These are phyloP conservation scores for Furcifer pardalis DNA, from an alignment of 2,797 vertebrate species.

Conservation along the genomic window DNA sequence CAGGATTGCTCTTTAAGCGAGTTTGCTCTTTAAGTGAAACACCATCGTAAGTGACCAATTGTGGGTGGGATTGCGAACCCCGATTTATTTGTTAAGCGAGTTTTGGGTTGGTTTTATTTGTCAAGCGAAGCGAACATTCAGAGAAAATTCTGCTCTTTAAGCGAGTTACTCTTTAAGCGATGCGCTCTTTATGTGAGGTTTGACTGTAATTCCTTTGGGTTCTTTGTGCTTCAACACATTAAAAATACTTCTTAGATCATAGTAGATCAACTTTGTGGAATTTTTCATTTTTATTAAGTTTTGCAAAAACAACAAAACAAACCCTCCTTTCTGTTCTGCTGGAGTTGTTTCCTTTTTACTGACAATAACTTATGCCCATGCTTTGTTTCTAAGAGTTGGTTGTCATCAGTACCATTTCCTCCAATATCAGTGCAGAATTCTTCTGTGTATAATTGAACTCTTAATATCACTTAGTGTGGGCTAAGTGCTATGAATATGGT, in stretches of 20 bases:
- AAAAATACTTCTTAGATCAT: neutral
- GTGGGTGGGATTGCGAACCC: too few species aligned
- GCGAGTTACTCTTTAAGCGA: too few species aligned
- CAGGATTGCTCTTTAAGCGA: too few species aligned
- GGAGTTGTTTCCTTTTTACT: neutral
- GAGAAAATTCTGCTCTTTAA: too few species aligned
- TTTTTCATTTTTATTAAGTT: neutral
- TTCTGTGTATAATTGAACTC: neutral
- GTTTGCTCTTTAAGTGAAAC: too few species aligned
- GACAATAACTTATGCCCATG: neutral
- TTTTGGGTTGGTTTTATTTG: too few species aligned
- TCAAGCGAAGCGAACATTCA: too few species aligned
- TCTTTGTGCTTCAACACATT: too few species aligned
- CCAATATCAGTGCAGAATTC: neutral
- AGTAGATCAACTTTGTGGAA: neutral
- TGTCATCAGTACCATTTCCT: neutral
- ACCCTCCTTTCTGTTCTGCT: neutral
- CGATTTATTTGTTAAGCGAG: too few species aligned
- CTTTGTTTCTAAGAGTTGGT: neutral
- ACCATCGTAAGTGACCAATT: too few species aligned
- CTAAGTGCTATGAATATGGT: neutral
- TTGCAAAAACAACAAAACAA: neutral
- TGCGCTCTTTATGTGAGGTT: too few species aligned
- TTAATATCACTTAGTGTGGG: neutral
- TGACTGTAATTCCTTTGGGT: too few species aligned